Evolutionary conservation across 2,888 invertebrate species (phyloP), one percentile per base, ranked within the genome.

Genomic region (Timandra comae): DNA sequence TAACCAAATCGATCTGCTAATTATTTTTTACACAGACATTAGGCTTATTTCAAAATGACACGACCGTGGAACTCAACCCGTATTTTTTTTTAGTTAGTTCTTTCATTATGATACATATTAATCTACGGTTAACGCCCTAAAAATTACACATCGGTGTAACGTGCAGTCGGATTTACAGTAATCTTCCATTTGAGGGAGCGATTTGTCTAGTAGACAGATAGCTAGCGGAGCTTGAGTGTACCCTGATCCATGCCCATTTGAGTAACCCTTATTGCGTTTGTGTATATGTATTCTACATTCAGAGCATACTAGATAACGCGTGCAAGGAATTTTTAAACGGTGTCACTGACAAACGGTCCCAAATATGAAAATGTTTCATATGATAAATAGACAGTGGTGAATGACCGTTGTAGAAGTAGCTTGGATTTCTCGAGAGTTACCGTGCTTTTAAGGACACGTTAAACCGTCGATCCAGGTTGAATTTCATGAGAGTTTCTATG

Each of bases 161-260:
- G 30, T 0, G 7, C 20, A 3, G 28, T 43, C 42, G 45, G 62
- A 46, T 55, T 60, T 55, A 53, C 67, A 67, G 74, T 77, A 78
- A 80, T 78, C 79, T 74, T 64, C 73, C 64, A 69, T 74, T 75
- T 74, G 76, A 74, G 70, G 63, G 61, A 70, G 75, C 73, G 76
- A 80, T 80, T 77, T 77, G 80, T 80, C 77, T 75, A 65, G 55
- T 58, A 71, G 76, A 73, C 69, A 63, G 66, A 78, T 69, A 61
- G 64, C 55, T 62, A 61, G 51, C 60, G 59, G 50, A 52, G 52
- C 52, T 50, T 49, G 47, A 44, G 43, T 40, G 43, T 45, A 56
- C 49, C 48, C 42, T 54, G 60, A 57, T 57, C 58, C 58, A 38
- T 33, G 44, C 47, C 51, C 49, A 46, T 49, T 49, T 46, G 49